Conservation (phyloP, 2,113 vertebrate genomes). For the Prolemur simus region DNA sequence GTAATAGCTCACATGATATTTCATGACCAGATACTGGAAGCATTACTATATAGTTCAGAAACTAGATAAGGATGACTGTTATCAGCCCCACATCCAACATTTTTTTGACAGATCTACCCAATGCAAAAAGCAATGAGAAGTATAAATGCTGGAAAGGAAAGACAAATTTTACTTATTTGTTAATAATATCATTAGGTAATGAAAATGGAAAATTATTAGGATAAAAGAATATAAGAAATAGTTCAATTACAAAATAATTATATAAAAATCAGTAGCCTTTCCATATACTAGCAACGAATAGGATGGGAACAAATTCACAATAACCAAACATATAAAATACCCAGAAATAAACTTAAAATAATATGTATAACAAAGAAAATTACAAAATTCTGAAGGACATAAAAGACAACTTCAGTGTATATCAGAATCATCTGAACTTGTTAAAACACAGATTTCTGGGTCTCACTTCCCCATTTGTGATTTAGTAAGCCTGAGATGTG, state of each 20-base stretch:
- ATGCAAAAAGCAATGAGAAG: not conserved
- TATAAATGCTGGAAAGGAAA: slow-evolving; percentile 10
- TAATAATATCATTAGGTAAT: not conserved
- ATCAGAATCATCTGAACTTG: not conserved
- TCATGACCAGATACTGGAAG: not conserved
- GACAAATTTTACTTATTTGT: not conserved
- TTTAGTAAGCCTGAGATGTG: not conserved
- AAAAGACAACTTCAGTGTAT: not conserved
- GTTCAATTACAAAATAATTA: slow-evolving; percentile 29
- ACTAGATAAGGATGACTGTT: slow-evolving; percentile 11
- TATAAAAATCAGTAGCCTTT: not conserved
- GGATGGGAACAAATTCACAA: slow-evolving; percentile 30
- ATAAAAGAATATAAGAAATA: slow-evolving; percentile 31
- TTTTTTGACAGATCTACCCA: not conserved
- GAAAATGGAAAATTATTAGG: slow-evolving; percentile 20
- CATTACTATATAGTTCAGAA: not conserved
- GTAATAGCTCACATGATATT: not conserved
- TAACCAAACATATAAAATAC: not conserved
- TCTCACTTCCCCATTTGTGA: not conserved
- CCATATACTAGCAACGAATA: not conserved
- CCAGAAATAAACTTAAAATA: slow-evolving; percentile 27
- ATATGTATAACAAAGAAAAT: slow-evolving; percentile 2
- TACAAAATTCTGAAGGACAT: not conserved
- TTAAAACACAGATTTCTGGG: not conserved
- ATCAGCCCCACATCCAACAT: not conserved